phyloP scores from a whole-genome alignment of 2,888 invertebrate species.

The Amphiduros pacificus region DNA sequence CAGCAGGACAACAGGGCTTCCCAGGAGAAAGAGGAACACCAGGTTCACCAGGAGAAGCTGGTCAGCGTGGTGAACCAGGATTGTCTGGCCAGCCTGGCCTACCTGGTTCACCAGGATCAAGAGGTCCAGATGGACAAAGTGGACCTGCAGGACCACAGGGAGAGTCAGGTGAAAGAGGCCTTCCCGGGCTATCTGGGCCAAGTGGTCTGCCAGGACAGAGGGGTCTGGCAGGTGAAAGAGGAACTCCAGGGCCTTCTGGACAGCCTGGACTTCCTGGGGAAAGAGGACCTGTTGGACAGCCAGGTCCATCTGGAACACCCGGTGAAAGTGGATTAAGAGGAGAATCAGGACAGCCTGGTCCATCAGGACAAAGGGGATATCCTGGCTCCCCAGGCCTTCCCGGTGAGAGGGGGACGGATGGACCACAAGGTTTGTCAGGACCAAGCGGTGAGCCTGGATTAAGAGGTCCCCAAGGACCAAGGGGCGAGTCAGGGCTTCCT shows the following conservation, averaged over 20 bases:
- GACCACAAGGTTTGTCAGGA: conserved; percentile 11
- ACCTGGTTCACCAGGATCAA: conserved; percentile 11
- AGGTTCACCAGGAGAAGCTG: conserved; percentile 57
- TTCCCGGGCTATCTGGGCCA: conserved; percentile 18
- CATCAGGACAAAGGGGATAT: conserved; percentile 15
- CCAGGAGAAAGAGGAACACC: conserved; percentile 64
- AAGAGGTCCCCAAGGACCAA: conserved; percentile 4
- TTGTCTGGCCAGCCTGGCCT: conserved; percentile 9
- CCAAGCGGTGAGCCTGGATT: conserved; percentile 12
- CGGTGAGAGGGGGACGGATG: conserved; percentile 19
- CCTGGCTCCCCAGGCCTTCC: conserved; percentile 19
- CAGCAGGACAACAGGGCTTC: conserved; percentile 11
- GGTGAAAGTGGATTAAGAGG: conserved; percentile 15
- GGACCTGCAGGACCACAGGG: conserved; percentile 8
- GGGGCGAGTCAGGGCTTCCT: conserved; percentile 7
- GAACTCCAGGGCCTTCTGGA: conserved; percentile 16
- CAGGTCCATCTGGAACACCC: conserved; percentile 8
- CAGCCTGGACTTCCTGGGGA: conserved; percentile 10
- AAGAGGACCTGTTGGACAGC: conserved; percentile 11
- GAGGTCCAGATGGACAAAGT: conserved; percentile 8
- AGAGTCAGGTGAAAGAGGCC: conserved; percentile 1
- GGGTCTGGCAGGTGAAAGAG: conserved; percentile 18
- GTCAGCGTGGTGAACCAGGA: conserved; percentile 10
- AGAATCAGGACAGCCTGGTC: conserved; percentile 15
- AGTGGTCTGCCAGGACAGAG: conserved; percentile 17